These are phyloP conservation scores for Mythimna ferrago DNA, from an alignment of 2,888 invertebrate species.

Conservation along the genomic window DNA sequence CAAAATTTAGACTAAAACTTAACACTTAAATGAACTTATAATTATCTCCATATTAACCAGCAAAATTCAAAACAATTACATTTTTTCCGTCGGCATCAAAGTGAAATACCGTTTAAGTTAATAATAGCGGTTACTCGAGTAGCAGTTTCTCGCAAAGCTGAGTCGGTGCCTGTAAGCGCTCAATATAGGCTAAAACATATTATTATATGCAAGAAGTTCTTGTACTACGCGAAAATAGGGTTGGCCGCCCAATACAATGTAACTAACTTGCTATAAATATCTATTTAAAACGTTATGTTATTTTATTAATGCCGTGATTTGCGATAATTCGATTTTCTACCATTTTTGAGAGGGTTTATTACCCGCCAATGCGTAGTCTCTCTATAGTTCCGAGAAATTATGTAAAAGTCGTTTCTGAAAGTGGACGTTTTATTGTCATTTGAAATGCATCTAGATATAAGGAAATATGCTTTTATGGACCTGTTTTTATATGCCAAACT, in stretches of 20 bases:
- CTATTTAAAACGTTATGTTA: conserved; percentile 43
- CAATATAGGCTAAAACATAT: conserved; percentile 91
- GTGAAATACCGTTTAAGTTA: conserved; percentile 52
- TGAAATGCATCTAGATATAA: conserved; percentile 14
- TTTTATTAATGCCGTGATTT: conserved; percentile 30
- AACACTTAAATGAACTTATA: too few species aligned
- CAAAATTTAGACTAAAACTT: too few species aligned
- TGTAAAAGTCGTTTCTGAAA: conserved; percentile 36
- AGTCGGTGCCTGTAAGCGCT: conserved; percentile 82
- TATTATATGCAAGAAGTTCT: conserved; percentile 91
- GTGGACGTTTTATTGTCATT: conserved; percentile 31
- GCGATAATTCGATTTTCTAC: conserved; percentile 35
- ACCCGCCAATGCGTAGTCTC: neutral
- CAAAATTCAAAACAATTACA: neutral
- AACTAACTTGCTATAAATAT: conserved; percentile 47
- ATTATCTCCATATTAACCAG: neutral
- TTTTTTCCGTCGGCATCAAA: conserved; percentile 30
- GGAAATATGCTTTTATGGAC: conserved; percentile 18
- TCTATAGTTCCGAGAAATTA: conserved; percentile 16
- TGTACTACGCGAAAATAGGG: conserved; percentile 89
- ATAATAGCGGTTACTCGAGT: conserved; percentile 60
- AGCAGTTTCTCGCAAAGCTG: conserved; percentile 69
- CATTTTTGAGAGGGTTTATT: conserved; percentile 33
- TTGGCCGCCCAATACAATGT: conserved; percentile 72
- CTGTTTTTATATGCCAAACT: conserved; percentile 4